A percentile compares a stretch with the other conserved stretches of the same genome.
phyloP scores from a whole-genome alignment of 2,113 vertebrate genomes.

The Crotalus horridus region DNA sequence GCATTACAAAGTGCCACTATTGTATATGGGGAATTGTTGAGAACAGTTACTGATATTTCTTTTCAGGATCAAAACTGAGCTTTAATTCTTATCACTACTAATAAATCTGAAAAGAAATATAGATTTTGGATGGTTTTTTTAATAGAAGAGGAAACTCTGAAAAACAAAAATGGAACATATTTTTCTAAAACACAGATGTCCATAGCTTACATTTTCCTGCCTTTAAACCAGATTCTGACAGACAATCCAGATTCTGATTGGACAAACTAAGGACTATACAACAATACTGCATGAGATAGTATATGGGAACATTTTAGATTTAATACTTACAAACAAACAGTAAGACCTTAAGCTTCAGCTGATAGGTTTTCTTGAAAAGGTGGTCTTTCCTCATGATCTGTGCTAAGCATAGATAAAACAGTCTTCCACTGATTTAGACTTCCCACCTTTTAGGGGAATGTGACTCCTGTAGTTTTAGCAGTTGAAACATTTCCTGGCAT shows the following conservation, averaged over 20 bases:
- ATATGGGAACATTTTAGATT: conserved; percentile 4
- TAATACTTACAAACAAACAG: conserved; percentile 45
- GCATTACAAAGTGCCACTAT: conserved; percentile 26
- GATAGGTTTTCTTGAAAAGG: neutral
- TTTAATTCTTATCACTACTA: conserved; percentile 13
- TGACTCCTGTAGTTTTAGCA: neutral
- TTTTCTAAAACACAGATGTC: conserved; percentile 34
- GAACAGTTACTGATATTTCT: conserved; percentile 17
- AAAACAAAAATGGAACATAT: conserved; percentile 50
- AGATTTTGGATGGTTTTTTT: neutral
- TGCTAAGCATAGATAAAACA: conserved; percentile 56
- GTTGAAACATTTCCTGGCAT: neutral
- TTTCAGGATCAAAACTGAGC: neutral
- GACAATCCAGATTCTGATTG: neutral
- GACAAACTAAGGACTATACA: neutral
- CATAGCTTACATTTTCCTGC: neutral
- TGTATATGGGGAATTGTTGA: neutral
- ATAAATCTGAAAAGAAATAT: conserved; percentile 21
- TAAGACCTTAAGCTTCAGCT: conserved; percentile 9
- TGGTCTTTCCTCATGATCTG: conserved; percentile 29
- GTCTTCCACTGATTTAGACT: conserved; percentile 47
- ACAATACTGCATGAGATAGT: neutral
- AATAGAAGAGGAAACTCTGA: conserved; percentile 25
- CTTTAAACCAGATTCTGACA: neutral
- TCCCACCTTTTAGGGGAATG: neutral